Conservation (phyloP, 2,113 vertebrate species). For the Melanerpes aurifrons region DNA sequence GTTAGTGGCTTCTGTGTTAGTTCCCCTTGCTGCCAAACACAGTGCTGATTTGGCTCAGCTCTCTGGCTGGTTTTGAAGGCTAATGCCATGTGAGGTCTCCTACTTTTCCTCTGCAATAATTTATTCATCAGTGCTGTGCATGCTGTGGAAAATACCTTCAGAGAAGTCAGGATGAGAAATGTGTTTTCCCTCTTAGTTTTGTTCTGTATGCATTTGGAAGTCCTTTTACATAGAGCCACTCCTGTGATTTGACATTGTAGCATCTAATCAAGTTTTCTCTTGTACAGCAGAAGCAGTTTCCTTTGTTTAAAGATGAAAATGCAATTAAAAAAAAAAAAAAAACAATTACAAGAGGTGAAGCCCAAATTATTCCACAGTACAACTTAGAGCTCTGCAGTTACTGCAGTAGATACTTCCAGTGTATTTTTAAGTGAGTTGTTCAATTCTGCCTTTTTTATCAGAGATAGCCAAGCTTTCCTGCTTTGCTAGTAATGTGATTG, state of each 20-base stretch:
- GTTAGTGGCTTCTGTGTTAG: background rate
- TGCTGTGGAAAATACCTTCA: background rate
- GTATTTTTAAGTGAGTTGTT: background rate
- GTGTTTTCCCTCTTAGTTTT: background rate
- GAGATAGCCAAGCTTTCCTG: background rate
- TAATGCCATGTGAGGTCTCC: background rate
- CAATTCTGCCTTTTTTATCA: background rate
- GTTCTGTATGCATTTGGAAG: background rate
- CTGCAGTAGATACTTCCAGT: background rate
- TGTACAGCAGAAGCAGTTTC: background rate
- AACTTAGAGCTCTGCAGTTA: background rate
- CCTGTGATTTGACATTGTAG: background rate
- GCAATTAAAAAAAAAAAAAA: background rate
- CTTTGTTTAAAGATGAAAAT: background rate
- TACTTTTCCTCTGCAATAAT: background rate
- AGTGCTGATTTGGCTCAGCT: background rate
- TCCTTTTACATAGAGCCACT: background rate
- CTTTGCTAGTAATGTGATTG: background rate
- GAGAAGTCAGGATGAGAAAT: background rate
- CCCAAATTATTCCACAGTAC: background rate
- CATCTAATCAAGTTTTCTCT: background rate
- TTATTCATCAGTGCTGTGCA: background rate
- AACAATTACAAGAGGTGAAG: constrained; percentile 4
- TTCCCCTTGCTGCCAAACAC: background rate
- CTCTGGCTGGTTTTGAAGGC: background rate